Percentiles rank a stretch among this genome's conserved stretches.
Evolutionary conservation across 2,113 vertebrate species (phyloP).

Genomic region (Tachycineta bicolor): DNA sequence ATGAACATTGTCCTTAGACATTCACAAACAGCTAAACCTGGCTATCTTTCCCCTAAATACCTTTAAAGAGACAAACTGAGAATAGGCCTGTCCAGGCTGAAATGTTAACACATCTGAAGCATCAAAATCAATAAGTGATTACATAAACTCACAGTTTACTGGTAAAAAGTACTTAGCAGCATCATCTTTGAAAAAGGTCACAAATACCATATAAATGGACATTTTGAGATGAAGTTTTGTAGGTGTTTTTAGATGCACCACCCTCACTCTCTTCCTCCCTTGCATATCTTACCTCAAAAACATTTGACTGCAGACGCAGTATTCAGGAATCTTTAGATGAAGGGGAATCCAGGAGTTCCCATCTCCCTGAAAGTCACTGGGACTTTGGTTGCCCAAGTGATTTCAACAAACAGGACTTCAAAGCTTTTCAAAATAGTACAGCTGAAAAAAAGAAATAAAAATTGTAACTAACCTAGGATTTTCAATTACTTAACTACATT

Average conservation of each 20-base stretch:
- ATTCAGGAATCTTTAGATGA: neutral
- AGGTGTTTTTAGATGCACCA: rapidly evolving
- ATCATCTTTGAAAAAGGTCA: neutral
- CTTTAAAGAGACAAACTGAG: neutral
- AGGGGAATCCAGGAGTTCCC: neutral
- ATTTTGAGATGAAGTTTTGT: neutral
- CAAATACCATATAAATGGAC: neutral
- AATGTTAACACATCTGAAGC: neutral
- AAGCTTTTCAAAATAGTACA: neutral
- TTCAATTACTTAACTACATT: neutral
- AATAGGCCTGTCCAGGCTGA: neutral
- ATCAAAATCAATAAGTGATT: neutral
- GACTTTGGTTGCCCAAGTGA: neutral
- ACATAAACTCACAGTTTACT: neutral
- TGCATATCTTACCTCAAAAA: neutral
- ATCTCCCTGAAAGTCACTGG: neutral
- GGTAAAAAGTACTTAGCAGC: neutral
- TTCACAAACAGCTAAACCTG: neutral
- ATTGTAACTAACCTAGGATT: neutral
- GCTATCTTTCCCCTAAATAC: neutral
- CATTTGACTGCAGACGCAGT: neutral
- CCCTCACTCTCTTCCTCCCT: neutral
- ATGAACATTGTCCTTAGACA: neutral
- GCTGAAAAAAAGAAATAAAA: neutral
- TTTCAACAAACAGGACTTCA: neutral